A percentile compares a stretch with the other conserved stretches of the same genome.
Conservation (phyloP, 2,888 invertebrate species). For the Megastigmus dorsalis region DNA sequence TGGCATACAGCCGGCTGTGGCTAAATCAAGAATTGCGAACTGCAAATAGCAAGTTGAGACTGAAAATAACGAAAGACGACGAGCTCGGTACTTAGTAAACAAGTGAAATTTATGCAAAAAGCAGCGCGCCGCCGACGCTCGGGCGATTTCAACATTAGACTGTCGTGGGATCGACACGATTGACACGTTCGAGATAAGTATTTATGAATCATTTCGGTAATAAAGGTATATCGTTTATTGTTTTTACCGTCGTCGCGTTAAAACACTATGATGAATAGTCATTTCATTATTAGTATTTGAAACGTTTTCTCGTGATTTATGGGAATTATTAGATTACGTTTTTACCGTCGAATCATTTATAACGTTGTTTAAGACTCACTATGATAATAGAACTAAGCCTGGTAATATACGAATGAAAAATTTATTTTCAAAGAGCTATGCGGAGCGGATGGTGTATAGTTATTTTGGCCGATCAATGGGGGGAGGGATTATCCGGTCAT, state of each 20-base stretch:
- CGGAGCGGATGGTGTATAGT: neutral
- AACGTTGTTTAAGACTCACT: too few species aligned
- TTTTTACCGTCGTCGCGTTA: too few species aligned
- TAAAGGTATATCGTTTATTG: too few species aligned
- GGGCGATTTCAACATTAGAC: too few species aligned
- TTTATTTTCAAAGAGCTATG: neutral
- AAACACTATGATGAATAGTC: too few species aligned
- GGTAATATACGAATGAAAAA: conserved; percentile 6
- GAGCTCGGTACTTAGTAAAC: conserved; percentile 49
- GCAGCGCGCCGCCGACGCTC: too few species aligned
- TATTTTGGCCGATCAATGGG: conserved; percentile 28
- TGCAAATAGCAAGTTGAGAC: conserved; percentile 60
- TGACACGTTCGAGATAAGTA: neutral
- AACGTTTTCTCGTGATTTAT: too few species aligned
- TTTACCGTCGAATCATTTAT: too few species aligned
- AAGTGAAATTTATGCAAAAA: conserved; percentile 37
- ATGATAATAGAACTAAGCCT: too few species aligned
- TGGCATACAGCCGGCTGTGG: conserved; percentile 44
- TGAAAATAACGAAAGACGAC: conserved; percentile 47
- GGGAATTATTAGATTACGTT: too few species aligned
- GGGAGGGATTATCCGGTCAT: conserved; percentile 18
- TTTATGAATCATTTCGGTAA: neutral
- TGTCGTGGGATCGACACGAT: neutral
- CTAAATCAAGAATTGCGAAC: conserved; percentile 56
- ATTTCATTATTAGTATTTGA: too few species aligned